Evolutionary conservation across 1,140 invertebrate genomes (phyloP).

Genomic region (Bombus confusus): DNA sequence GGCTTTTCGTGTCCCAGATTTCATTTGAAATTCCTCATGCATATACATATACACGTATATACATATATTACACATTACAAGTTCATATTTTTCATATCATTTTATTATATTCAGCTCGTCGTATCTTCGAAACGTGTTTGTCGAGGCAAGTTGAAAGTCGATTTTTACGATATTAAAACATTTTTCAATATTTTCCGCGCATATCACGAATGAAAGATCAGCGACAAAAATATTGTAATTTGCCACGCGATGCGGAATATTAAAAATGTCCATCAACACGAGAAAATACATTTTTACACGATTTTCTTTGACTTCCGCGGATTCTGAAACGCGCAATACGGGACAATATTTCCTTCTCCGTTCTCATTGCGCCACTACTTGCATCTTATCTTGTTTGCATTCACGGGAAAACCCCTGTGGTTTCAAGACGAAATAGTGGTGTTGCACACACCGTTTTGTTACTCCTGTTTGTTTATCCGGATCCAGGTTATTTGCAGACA

Average conservation of each 20-base stretch:
- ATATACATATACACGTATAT: too few relatives aligned
- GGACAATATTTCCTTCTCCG: neutral
- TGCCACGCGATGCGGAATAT: neutral
- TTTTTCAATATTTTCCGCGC: neutral
- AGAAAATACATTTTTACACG: neutral
- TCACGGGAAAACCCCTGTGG: neutral
- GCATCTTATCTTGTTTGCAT: constrained; percentile 21
- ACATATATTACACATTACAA: too few relatives aligned
- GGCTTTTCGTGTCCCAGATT: neutral
- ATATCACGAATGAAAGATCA: neutral
- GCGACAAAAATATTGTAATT: neutral
- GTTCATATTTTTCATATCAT: neutral
- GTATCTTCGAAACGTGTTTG: neutral
- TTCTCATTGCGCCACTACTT: neutral
- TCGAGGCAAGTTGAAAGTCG: neutral
- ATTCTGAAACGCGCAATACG: too few relatives aligned
- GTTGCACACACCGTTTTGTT: neutral
- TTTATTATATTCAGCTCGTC: neutral
- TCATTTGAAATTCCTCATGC: neutral
- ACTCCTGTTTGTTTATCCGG: constrained; percentile 21
- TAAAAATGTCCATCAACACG: neutral
- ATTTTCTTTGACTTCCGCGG: neutral
- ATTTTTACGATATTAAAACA: constrained; percentile 13
- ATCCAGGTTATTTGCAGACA: neutral
- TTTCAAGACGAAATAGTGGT: neutral